Evolutionary conservation across 2,113 vertebrate genomes (phyloP), one percentile per base, ranked within the genome.

Genomic region (Xyliphius kryptos): DNA sequence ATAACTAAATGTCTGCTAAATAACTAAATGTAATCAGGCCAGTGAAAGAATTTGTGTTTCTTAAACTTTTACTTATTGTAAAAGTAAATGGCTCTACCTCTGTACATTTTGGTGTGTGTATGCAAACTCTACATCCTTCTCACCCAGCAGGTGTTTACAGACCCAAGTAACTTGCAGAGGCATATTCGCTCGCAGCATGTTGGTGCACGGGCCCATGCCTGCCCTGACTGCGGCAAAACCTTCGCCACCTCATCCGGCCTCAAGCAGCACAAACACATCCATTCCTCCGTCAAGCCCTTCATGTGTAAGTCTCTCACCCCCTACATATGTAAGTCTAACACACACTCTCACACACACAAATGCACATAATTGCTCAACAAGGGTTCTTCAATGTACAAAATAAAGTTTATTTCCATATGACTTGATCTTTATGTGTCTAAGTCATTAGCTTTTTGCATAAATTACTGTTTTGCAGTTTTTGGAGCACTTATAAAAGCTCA

Each of bases 201-300:
- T 32, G 96, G 96, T 73, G 96, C 96, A 47, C 89, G 95, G 82
- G 93, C 95, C 52, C 96, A 99, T 32, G 94, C 95, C 46, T 99
- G 96, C 85, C 92, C 95, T 38, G 96, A 99, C 85, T 99, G 96
- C 76, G 96, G 96, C 77, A 99, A 99, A 89, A 98, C 94, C 37
- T 99, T 99, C 80, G 96, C 96, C 82, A 99, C 96, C 68, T 98
- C 95, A 67, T 99, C 96, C 6, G 96, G 96, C 87, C 94, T 99
- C 82, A 99, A 99, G 89, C 96, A 99, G 75, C 96, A 99, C 87
- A 98, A 98, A 89, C 96, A 99, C 90, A 98, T 99, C 89, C 96
- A 99, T 91, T 98, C 95, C 90, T 98, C 94, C 87, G 94, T 98
- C 92, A 99, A 99, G 91, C 95, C 95, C 88, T 99, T 99, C 85